Evolutionary conservation across 30 jellyfish, hydroid and myxozoan species (phyloP).

Genomic region (Pseudorhiza aurosa): DNA sequence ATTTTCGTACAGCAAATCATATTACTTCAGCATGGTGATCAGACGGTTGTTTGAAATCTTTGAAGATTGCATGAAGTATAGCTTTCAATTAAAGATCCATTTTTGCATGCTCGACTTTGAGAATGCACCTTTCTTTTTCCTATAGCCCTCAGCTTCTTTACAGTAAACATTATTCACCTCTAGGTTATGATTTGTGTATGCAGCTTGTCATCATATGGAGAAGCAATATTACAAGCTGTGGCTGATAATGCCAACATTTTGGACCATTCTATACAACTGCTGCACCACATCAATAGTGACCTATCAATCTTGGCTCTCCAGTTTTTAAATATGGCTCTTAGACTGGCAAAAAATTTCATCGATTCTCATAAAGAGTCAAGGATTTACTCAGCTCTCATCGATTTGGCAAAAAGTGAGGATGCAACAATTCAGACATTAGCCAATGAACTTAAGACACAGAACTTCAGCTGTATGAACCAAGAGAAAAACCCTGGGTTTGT

Average conservation of each 20-base stretch:
- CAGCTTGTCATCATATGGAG: slow-evolving; percentile 28
- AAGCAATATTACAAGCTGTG: slow-evolving; percentile 13
- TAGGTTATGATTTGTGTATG: slow-evolving; percentile 51
- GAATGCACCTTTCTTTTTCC: too few relatives aligned
- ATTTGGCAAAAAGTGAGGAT: background rate
- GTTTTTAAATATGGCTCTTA: slow-evolving; percentile 38
- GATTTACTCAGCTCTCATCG: background rate
- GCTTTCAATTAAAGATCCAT: too few relatives aligned
- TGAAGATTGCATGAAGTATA: too few relatives aligned
- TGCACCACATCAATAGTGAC: background rate
- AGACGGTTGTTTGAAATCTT: too few relatives aligned
- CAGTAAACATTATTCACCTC: too few relatives aligned
- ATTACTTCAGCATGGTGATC: too few relatives aligned
- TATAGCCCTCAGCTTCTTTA: too few relatives aligned
- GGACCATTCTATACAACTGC: background rate
- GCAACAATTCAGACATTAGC: background rate
- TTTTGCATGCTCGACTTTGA: too few relatives aligned
- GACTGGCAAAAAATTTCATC: background rate
- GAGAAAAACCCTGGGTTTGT: too few relatives aligned
- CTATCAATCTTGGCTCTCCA: slow-evolving; percentile 9
- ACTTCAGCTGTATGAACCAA: too few relatives aligned
- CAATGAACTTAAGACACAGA: too few relatives aligned
- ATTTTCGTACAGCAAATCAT: too few relatives aligned
- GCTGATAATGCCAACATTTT: background rate
- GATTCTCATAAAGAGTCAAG: background rate